Evolutionary conservation across 2,888 invertebrate species (phyloP), one percentile per base, ranked within the genome.

Genomic region (Amblyjoppa fuscipennis): DNA sequence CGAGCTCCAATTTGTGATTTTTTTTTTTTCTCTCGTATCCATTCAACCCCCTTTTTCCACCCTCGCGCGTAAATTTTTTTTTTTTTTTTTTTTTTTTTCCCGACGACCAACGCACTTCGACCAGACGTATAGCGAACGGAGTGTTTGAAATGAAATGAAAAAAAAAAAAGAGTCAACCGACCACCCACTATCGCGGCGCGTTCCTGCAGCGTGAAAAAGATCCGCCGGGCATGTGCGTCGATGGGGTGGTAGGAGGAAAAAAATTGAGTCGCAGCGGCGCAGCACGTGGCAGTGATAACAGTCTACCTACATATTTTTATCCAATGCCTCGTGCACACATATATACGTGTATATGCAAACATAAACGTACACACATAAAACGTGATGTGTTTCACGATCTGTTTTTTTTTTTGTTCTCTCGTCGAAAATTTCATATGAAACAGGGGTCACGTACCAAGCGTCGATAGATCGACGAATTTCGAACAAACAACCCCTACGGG

Each of bases 231-330:
- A 83, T 83, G 85, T 81, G 81, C 79, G 76, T 49, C 53, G 38
- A 70, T 77, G 74, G 70, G 71, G 56, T 70, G 31, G 70, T 59
- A 38, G 78, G 80, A 31, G 69, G 73, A 76, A 84, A 87, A 85
- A 87, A 87, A 81, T 74, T 73, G 79, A 83, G 85, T 85, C 85
- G 85, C 84, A 74, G 73, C 80, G 70, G 82, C 81, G 82, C 79
- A 81, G 83, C 80, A 85, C 85, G 85, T 85, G 85, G 76, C 79
- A 73, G 80, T 76, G 68, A 79, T 85, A 80, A 79, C 70, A 25
- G 34, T 76, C 74, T 73, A 80, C 38, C 69, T 79, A 64, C 70
- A 84, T 59, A 34, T 79, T 51, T 75, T 34, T 74, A 56, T 59
- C 28, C 59, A 74, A 59, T 74, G n/a, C 25, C 49, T 31, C n/a